Conservation (phyloP, 2,113 vertebrate species). For the Chiloscyllium plagiosum region DNA sequence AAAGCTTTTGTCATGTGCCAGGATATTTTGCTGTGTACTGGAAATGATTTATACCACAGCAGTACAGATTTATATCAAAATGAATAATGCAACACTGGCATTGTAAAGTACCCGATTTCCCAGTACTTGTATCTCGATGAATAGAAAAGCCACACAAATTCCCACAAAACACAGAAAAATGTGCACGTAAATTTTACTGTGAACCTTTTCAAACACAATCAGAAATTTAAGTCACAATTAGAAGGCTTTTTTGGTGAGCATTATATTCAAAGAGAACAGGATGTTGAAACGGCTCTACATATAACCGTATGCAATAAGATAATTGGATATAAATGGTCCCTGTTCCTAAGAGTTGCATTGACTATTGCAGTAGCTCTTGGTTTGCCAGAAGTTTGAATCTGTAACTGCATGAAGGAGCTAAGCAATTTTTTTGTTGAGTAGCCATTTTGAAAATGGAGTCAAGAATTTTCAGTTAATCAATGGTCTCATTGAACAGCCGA, state of each 20-base stretch:
- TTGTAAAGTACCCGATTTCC: neutral
- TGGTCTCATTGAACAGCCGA: too few relatives aligned
- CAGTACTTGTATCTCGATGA: neutral
- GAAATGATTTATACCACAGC: neutral
- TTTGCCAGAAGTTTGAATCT: neutral
- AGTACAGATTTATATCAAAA: slow-evolving; percentile 5
- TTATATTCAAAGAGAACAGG: neutral
- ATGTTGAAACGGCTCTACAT: neutral
- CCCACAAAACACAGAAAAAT: neutral
- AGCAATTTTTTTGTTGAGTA: neutral
- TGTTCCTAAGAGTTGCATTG: neutral
- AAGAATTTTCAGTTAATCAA: too few relatives aligned
- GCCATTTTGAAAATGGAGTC: neutral
- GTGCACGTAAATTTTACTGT: neutral
- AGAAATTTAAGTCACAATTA: neutral
- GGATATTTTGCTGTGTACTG: neutral
- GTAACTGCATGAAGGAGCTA: neutral
- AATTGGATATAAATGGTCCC: neutral
- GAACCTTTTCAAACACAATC: neutral
- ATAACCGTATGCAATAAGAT: neutral
- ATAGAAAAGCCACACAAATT: neutral
- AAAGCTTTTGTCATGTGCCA: neutral
- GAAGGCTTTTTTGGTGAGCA: neutral
- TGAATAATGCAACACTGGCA: slow-evolving; percentile 8
- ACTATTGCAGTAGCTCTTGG: neutral